Conservation (phyloP, 2,113 vertebrate genomes). For the Chionomys nivalis region DNA sequence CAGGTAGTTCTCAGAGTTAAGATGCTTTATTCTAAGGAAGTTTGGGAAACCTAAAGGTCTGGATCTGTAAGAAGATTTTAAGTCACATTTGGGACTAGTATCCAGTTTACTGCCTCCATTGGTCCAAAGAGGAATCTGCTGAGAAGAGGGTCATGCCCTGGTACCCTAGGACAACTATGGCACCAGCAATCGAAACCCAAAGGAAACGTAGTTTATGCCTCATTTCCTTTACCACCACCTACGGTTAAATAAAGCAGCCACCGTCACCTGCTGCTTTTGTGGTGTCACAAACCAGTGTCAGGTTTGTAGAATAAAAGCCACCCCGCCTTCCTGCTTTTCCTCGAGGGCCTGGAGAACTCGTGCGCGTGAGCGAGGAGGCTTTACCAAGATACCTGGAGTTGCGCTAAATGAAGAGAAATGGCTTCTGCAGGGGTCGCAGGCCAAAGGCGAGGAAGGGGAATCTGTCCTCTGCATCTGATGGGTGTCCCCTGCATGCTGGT, state of each 20-base stretch:
- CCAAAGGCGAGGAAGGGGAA: neutral
- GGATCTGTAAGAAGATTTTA: neutral
- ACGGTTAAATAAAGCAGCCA: neutral
- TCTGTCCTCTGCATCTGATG: neutral
- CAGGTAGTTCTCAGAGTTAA: constrained; percentile 37
- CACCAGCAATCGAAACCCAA: neutral
- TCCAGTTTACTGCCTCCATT: neutral
- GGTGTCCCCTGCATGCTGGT: neutral
- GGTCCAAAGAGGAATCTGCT: neutral
- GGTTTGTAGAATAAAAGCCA: constrained; percentile 42
- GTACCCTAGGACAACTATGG: constrained; percentile 24
- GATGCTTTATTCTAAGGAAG: constrained; percentile 37
- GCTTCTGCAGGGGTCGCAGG: constrained; percentile 1
- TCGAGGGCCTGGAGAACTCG: neutral
- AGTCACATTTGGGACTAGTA: neutral
- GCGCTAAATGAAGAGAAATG: constrained; percentile 40
- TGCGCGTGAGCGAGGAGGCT: neutral
- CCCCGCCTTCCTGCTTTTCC: neutral
- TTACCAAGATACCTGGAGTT: constrained; percentile 7
- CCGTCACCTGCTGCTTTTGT: neutral
- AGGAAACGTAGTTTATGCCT: neutral
- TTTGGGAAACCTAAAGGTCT: constrained; percentile 54
- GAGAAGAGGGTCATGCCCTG: neutral
- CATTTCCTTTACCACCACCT: neutral
- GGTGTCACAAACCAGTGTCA: neutral